Evolutionary conservation across 2,888 invertebrate genomes (phyloP).

Genomic region (Volucella inflata): DNA sequence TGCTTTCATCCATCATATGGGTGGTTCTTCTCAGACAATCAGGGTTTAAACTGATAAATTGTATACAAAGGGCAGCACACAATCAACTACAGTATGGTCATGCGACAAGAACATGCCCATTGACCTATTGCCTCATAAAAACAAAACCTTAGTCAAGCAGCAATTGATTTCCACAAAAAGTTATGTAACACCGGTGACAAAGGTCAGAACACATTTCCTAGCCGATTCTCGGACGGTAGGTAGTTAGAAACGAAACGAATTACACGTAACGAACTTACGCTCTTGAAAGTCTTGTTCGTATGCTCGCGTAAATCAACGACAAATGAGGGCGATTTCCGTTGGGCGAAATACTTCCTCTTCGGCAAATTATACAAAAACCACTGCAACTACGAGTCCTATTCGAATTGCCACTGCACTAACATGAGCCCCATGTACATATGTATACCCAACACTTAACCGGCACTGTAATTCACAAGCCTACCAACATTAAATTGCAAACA

Average conservation of each 20-base stretch:
- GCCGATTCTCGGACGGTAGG: conserved; percentile 21
- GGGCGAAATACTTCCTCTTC: conserved; percentile 51
- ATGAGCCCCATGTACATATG: conserved; percentile 48
- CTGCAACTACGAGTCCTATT: conserved; percentile 41
- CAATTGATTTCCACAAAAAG: conserved; percentile 31
- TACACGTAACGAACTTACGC: conserved; percentile 25
- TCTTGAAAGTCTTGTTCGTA: conserved; percentile 29
- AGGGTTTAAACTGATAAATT: background rate
- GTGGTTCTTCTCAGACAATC: too few species aligned
- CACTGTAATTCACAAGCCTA: conserved; percentile 49
- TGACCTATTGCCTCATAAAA: conserved; percentile 39
- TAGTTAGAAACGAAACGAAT: too few species aligned
- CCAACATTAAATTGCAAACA: conserved; percentile 66
- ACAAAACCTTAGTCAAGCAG: conserved; percentile 20
- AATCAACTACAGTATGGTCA: background rate
- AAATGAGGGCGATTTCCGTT: conserved; percentile 60
- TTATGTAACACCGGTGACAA: conserved; percentile 55
- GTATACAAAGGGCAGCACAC: background rate
- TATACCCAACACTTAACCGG: conserved; percentile 57
- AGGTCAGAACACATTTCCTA: conserved; percentile 57
- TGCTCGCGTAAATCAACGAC: conserved; percentile 58
- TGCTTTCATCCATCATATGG: too few species aligned
- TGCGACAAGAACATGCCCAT: conserved; percentile 23
- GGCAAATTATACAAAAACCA: conserved; percentile 20
- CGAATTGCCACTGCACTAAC: conserved; percentile 17